Evolutionary conservation across 2,888 invertebrate species (phyloP).

Genomic region (Mayetiola destructor): DNA sequence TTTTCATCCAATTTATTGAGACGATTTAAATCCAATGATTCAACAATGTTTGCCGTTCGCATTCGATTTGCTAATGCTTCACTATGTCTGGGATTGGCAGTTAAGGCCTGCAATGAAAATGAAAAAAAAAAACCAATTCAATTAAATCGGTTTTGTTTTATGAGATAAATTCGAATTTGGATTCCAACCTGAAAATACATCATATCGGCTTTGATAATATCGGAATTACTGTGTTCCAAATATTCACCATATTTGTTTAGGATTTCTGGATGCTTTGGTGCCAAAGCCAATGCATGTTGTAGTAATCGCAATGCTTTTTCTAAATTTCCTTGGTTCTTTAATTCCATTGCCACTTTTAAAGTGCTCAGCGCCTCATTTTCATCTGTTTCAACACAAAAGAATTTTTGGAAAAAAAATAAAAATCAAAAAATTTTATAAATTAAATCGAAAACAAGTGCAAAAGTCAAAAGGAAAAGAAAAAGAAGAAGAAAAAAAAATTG

Average conservation of each 20-base stretch:
- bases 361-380: constrained; percentile 66
- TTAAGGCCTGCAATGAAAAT: constrained; percentile 44
- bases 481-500: too few relatives aligned
- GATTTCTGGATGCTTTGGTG: constrained; percentile 84
- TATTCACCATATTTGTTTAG: constrained; percentile 87
- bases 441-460: too few relatives aligned
- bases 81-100: constrained; percentile 67
- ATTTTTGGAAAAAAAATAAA: not conserved
- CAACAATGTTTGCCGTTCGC: constrained; percentile 75
- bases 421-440: not conserved
- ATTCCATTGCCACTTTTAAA: constrained; percentile 68
- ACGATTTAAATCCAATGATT: constrained; percentile 61
- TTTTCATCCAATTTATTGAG: constrained; percentile 58
- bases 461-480: too few relatives aligned
- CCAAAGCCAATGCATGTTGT: constrained; percentile 80
- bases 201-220: constrained; percentile 80
- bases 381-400: constrained; percentile 19
- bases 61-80: constrained; percentile 66
- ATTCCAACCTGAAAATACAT: constrained; percentile 57
- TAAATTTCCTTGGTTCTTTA: constrained; percentile 65
- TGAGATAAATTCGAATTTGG: not conserved
- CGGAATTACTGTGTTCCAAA: constrained; percentile 68
- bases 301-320: constrained; percentile 76
- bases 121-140: not conserved
- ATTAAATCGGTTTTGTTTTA: not conserved